Evolutionary conservation across 2,888 invertebrate species (phyloP), one percentile per base, ranked within the genome.

Genomic region (Campaea margaritaria): DNA sequence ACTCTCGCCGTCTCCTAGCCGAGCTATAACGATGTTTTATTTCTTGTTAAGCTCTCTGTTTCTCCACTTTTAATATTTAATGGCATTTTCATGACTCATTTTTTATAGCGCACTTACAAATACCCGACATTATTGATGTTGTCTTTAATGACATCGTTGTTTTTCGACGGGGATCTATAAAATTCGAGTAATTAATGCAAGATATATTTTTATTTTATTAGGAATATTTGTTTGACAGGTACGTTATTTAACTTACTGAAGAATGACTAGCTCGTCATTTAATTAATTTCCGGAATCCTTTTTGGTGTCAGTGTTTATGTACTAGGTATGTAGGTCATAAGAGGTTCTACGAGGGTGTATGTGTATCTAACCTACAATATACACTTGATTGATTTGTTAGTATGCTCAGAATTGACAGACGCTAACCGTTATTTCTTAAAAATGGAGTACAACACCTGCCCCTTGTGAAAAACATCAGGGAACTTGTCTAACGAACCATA

Each of bases 1-100:
- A 81, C 83, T 80, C 58, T 76, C 79, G 78, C 79, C 79, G 79
- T 83, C 86, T 84, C 83, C 86, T 85, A 83, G 86, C 86, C 86
- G 88, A 54, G 86, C 87, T 85, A 86, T 88, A 89, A 89, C 91
- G 91, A 91, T 90, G 91, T 91, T 91, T 91, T 91, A 92, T 91
- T 92, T 88, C 91, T 89, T 92, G 91, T 92, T 91, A 91, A 92
- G 92, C 91, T 92, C 91, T 92, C 86, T 89, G 88, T 91, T 92
- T 89, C 89, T 91, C 89, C 91, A 90, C 90, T 92, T 92, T 92
- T 91, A 92, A 92, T 91, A 92, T 92, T 92, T 92, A 91, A 92
- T 91, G 89, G 87, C 87, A 84, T 89, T 92, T 91, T 91, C 90
- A 92, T 91, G 86, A 87, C 85, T 84, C 87, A 83, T 86, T 87